Evolutionary conservation across 2,797 vertebrate genomes (phyloP).

Genomic region (Lepilemur septentrionalis): DNA sequence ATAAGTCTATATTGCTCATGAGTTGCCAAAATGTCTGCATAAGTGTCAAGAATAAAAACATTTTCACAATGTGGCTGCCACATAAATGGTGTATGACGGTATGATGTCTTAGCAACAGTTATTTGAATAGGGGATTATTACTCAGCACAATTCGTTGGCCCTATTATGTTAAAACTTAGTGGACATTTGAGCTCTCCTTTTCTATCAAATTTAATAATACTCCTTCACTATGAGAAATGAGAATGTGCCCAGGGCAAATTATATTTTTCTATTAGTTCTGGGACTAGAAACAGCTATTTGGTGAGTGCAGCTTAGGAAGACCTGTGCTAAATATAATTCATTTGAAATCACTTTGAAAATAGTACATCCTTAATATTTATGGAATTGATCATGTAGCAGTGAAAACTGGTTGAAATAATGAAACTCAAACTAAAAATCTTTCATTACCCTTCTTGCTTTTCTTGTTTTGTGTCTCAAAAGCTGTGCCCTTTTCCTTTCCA

Average conservation of each 20-base stretch:
- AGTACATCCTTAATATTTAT: not conserved
- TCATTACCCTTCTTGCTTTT: not conserved
- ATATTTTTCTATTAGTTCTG: not conserved
- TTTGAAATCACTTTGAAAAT: conserved; percentile 3
- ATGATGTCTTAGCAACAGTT: not conserved
- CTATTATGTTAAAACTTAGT: not conserved
- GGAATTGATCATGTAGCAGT: not conserved
- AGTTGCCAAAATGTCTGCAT: not conserved
- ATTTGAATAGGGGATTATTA: not conserved
- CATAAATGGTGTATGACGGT: not conserved
- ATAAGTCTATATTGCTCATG: not conserved
- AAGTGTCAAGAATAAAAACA: not conserved
- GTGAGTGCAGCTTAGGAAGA: not conserved
- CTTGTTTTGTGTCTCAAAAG: not conserved
- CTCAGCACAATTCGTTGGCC: not conserved
- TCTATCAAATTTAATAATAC: not conserved
- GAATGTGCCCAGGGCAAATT: not conserved
- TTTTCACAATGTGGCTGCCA: not conserved
- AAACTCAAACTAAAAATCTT: not conserved
- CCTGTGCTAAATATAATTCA: not conserved
- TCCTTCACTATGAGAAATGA: not conserved
- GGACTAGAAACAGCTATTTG: not conserved
- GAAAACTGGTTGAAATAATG: not conserved
- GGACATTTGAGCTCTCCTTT: not conserved
- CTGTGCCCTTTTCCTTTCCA: not conserved